Percentiles rank a stretch among this genome's conserved stretches.
phyloP scores from a whole-genome alignment of 2,797 vertebrate species.

The Aythya fuligula region DNA sequence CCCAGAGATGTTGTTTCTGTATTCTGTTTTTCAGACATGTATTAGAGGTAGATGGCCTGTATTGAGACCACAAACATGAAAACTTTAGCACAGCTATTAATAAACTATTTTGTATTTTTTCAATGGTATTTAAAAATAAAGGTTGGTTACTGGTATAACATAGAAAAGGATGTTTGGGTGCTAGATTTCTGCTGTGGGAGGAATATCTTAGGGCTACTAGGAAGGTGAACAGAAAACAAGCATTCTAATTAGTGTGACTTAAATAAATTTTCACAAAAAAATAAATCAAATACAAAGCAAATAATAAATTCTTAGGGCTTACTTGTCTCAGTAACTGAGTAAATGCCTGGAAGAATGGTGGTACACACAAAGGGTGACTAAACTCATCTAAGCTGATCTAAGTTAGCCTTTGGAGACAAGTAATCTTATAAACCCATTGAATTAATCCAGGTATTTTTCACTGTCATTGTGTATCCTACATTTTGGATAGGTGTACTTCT shows the following conservation, averaged over 20 bases:
- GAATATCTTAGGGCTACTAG: background rate
- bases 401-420: background rate
- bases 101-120: background rate
- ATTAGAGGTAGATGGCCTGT: background rate
- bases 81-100: background rate
- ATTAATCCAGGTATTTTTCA: background rate
- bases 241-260: background rate
- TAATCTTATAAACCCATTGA: background rate
- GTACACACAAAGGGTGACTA: background rate
- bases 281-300: background rate
- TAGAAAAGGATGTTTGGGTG: background rate
- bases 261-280: background rate
- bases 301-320: background rate
- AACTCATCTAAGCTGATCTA: background rate
- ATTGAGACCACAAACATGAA: background rate
- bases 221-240: background rate
- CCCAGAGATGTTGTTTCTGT: background rate
- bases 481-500: background rate
- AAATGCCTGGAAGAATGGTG: background rate
- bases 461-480: background rate
- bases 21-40: background rate
- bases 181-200: background rate
- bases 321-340: background rate
- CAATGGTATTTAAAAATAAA: background rate
- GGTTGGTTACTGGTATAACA: background rate